phyloP scores from a whole-genome alignment of 2,888 invertebrate genomes.

The Zele albiditarsus region DNA sequence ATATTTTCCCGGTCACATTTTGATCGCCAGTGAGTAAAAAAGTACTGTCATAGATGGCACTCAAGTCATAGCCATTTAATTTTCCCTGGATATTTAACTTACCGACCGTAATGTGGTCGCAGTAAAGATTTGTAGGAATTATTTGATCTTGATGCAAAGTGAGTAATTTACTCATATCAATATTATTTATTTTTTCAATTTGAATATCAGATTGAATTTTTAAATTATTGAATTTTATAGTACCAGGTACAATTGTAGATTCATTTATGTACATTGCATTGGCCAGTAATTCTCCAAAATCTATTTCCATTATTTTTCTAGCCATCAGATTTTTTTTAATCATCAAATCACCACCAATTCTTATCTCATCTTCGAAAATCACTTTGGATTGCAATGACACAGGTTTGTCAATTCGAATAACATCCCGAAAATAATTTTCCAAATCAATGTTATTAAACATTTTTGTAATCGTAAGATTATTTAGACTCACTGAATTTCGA shows the following conservation, averaged over 20 bases:
- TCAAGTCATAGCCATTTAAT: constrained; percentile 73
- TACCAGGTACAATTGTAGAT: constrained; percentile 55
- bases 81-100: constrained; percentile 56
- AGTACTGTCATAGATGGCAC: constrained; percentile 73
- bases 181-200: constrained; percentile 72
- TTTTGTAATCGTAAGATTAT: constrained; percentile 50
- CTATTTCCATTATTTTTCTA: constrained; percentile 52
- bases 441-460: constrained; percentile 58
- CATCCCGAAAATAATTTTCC: constrained; percentile 55
- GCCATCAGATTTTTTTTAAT: constrained; percentile 52
- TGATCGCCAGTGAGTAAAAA: constrained; percentile 57
- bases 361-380: constrained; percentile 53
- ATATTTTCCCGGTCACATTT: constrained; percentile 57
- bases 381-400: constrained; percentile 50
- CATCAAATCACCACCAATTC: constrained; percentile 50
- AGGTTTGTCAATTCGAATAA: constrained; percentile 56
- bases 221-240: constrained; percentile 71
- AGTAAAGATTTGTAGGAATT: constrained; percentile 67
- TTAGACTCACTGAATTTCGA: constrained; percentile 51
- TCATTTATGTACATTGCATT: constrained; percentile 53
- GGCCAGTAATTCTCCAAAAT: constrained; percentile 54
- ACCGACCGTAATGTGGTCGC: constrained; percentile 66
- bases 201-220: constrained; percentile 71
- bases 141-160: constrained; percentile 73
- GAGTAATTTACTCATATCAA: constrained; percentile 72